phyloP scores from a whole-genome alignment of 2,888 invertebrate genomes.

The Tridacna crocea region DNA sequence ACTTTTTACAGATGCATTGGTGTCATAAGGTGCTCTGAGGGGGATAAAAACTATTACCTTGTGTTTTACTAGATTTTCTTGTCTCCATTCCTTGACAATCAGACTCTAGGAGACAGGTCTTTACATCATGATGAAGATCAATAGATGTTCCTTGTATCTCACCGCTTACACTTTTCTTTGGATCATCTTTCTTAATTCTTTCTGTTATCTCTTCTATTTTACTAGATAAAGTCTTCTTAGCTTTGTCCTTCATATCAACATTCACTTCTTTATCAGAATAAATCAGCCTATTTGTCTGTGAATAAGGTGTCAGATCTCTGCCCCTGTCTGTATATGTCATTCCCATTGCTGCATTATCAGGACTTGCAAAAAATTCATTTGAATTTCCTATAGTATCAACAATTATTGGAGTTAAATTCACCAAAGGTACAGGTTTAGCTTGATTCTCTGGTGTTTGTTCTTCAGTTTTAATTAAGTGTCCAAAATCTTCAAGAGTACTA shows the following conservation, averaged over 20 bases:
- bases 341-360: background rate
- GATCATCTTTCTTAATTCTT: constrained; percentile 54
- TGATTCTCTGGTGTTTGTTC: background rate
- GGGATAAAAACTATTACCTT: too few species aligned
- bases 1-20: too few species aligned
- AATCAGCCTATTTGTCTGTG: too few species aligned
- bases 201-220: constrained; percentile 60
- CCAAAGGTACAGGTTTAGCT: background rate
- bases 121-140: too few species aligned
- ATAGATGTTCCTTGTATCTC: too few species aligned
- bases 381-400: background rate
- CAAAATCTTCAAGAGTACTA: too few species aligned
- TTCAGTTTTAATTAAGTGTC: too few species aligned
- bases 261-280: constrained; percentile 1
- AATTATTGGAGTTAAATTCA: background rate
- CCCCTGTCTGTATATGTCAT: background rate
- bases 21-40: too few species aligned
- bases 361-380: background rate
- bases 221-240: constrained; percentile 56
- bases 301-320: too few species aligned
- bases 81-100: background rate
- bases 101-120: background rate
- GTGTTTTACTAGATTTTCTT: constrained; percentile 16
- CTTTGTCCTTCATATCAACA: constrained; percentile 42
- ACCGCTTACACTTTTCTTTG: background rate